Base-by-base conservation (phyloP, 1,140 invertebrate genomes). In the Heliconius eleuchia region DNA sequence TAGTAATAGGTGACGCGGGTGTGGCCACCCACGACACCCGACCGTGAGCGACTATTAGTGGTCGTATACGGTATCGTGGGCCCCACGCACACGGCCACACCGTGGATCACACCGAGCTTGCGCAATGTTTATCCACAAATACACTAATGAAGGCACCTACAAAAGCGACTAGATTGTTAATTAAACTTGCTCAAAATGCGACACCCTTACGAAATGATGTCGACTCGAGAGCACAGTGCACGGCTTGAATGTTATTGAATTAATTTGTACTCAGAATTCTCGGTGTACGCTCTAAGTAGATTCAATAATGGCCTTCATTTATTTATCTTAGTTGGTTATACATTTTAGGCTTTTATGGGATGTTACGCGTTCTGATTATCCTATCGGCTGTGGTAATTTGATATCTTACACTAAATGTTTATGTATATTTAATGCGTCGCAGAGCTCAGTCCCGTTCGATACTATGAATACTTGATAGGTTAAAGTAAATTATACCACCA, bases 131-230 rank as follows among this genome's bases (percentile, higher is more conserved):
- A 92, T 92, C 91, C 88, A 92, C 92, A 94, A 94, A 94, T 93
- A 94, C 89, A 92, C 93, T 94, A 94, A 94, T 94, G 93, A 94
- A 94, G 92, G 91, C 89, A 92, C 89, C 92, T 92, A 92, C 93
- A 91, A 92, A 94, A 93, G 91, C 92, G 88, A 92, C 90, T 94
- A 92, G 90, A 92, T 94, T 94, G 91, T 94, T 94, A 94, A 94
- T 94, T 94, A 92, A 94, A 94, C 91, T 92, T 90, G 91, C 91
- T 93, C 88, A 92, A 94, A 94, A 94, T 94, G 93, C 92, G 91
- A 92, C 91, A 94, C 90, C 92, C 92, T 92, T 92, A 92, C 91
- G 86, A 90, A 94, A 92, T 92, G 89, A 92, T 87, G 92, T 88
- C 86, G 84, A 87, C 85, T 84, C 82, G 88, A 88, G 88, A 90